phyloP scores from a whole-genome alignment of 1,140 invertebrate species.

The Drosophila miranda region DNA sequence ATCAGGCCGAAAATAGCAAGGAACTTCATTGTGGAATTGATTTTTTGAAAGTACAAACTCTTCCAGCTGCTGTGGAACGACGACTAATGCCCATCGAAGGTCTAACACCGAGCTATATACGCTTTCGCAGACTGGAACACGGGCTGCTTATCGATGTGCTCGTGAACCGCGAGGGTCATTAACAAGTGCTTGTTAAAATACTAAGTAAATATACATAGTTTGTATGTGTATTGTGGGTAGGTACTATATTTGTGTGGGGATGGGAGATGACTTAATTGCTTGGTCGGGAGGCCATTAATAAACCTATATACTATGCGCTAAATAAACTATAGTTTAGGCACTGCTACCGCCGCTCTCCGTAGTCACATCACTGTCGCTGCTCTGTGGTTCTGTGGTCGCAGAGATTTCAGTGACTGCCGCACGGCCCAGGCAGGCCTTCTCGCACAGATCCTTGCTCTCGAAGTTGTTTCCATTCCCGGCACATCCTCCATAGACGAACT shows the following conservation, averaged over 20 bases:
- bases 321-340: conserved; percentile 7
- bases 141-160: conserved; percentile 23
- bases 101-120: conserved; percentile 43
- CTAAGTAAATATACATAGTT: conserved; percentile 24
- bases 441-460: conserved; percentile 88
- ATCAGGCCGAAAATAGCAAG: conserved; percentile 41
- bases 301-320: conserved; percentile 25
- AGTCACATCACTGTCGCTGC: conserved; percentile 8
- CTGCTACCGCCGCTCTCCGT: conserved; percentile 27
- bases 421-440: conserved; percentile 85
- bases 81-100: conserved; percentile 39
- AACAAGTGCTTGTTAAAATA: conserved; percentile 52
- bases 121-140: neutral
- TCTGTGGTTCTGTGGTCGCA: conserved; percentile 23
- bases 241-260: conserved; percentile 7
- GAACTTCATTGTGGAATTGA: conserved; percentile 52
- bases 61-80: conserved; percentile 15
- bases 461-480: conserved; percentile 95
- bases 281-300: conserved; percentile 16
- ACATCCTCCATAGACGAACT: conserved; percentile 94
- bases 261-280: neutral
- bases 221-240: conserved; percentile 2
- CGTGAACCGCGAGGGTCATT: conserved; percentile 56
- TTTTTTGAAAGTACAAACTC: neutral
- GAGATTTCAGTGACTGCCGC: conserved; percentile 4